phyloP scores from a whole-genome alignment of 2,797 vertebrate species.

The Rhynchotus rufescens region DNA sequence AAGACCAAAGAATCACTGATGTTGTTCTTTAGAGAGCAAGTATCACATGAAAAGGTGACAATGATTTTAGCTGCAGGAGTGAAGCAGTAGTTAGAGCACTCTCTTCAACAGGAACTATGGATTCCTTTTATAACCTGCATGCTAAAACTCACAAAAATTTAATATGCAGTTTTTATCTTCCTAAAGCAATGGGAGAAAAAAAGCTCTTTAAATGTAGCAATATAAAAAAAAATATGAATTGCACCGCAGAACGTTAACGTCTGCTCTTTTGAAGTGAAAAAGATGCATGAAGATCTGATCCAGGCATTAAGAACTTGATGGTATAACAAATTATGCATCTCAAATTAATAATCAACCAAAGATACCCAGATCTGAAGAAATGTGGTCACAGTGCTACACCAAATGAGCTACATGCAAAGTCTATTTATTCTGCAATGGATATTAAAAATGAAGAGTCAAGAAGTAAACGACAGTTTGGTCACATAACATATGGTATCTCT shows the following conservation, averaged over 20 bases:
- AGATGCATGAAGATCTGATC: slow-evolving; percentile 5
- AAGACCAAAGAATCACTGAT: not conserved
- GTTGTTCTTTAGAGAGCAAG: not conserved
- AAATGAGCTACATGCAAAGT: not conserved
- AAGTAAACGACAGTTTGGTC: slow-evolving; percentile 1
- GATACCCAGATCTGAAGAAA: not conserved
- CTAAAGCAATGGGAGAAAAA: not conserved
- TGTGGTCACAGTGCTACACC: not conserved
- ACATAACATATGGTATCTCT: not conserved
- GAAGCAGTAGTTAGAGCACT: not conserved
- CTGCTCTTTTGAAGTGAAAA: not conserved
- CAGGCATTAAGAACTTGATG: not conserved
- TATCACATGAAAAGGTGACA: not conserved
- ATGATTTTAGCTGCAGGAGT: not conserved
- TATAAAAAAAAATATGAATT: not conserved
- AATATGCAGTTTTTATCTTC: not conserved
- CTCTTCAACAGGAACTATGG: not conserved
- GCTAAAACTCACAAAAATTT: not conserved
- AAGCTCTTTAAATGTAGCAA: not conserved
- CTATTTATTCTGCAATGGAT: not conserved
- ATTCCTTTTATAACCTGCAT: not conserved
- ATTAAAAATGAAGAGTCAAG: slow-evolving; percentile 19
- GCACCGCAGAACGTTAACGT: not conserved
- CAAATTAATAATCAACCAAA: not conserved
- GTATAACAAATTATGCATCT: slow-evolving; percentile 6